phyloP scores from a whole-genome alignment of 2,888 invertebrate species.

The Drosophila nr. perissopoda region DNA sequence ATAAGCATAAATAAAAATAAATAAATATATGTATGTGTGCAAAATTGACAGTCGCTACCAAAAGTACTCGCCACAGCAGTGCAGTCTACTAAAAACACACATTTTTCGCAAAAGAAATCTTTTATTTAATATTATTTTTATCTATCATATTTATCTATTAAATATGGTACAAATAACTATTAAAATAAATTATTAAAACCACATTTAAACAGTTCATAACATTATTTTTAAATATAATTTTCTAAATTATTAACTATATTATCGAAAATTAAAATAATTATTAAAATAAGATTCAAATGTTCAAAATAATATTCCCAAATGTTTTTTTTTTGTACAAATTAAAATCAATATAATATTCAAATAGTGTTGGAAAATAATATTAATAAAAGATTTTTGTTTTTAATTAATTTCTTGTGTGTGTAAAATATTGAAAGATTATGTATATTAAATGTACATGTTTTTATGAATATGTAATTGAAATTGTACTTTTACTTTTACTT shows the following conservation, averaged over 20 bases:
- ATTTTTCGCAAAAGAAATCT: neutral
- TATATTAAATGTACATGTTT: neutral
- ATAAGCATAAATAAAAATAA: neutral
- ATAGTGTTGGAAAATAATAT: neutral
- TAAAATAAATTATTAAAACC: neutral
- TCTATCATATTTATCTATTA: too few species aligned
- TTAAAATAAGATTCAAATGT: neutral
- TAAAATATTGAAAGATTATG: neutral
- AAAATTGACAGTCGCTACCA: neutral
- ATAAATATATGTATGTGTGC: neutral
- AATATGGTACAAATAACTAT: neutral
- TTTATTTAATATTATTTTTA: neutral
- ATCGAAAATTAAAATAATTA: neutral
- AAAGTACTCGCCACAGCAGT: neutral
- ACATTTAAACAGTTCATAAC: neutral
- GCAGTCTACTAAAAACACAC: neutral
- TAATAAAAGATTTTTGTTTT: neutral
- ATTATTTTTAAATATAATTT: neutral
- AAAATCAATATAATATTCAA: neutral
- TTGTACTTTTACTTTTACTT: neutral
- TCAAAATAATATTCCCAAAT: neutral
- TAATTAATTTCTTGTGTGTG: neutral
- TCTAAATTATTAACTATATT: neutral
- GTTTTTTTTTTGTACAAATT: neutral
- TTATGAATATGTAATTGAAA: neutral